phyloP scores from a whole-genome alignment of 2,888 invertebrate species.

The Pollenia amentaria region DNA sequence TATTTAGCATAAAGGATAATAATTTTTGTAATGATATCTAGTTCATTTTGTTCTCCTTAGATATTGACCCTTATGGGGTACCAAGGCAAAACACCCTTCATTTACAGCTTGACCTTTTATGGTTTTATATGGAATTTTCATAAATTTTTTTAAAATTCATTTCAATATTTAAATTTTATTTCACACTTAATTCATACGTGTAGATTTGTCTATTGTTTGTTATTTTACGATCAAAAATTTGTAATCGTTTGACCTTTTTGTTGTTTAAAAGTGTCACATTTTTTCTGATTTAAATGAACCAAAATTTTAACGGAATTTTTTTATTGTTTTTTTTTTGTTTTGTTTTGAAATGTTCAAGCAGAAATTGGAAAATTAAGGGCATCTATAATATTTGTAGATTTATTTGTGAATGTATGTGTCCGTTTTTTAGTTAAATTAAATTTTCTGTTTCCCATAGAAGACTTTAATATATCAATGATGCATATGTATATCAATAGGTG shows the following conservation, averaged over 20 bases:
- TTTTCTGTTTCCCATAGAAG: too few species aligned
- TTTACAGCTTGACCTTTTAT: constrained; percentile 71
- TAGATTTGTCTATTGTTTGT: constrained; percentile 36
- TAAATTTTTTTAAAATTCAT: constrained; percentile 50
- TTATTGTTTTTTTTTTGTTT: constrained; percentile 11
- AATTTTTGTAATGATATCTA: constrained; percentile 21
- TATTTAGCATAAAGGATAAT: constrained; percentile 55
- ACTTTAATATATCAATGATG: too few species aligned
- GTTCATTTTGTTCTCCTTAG: constrained; percentile 25
- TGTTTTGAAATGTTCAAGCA: constrained; percentile 3
- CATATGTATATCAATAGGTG: too few species aligned
- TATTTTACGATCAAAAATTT: constrained; percentile 24
- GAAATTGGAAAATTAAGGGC: neutral
- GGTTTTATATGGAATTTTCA: constrained; percentile 20
- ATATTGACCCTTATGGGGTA: constrained; percentile 57
- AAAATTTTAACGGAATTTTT: constrained; percentile 42
- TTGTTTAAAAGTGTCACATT: constrained; percentile 18
- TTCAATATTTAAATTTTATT: constrained; percentile 69
- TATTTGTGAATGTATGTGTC: too few species aligned
- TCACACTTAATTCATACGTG: constrained; percentile 65
- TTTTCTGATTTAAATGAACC: constrained; percentile 43
- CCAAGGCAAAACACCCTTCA: constrained; percentile 41
- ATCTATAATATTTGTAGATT: too few species aligned
- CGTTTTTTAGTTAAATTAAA: too few species aligned
- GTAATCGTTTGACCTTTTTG: constrained; percentile 70